Evolutionary conservation across 2,113 vertebrate species (phyloP).

Genomic region (Cyanoliseus patagonus): DNA sequence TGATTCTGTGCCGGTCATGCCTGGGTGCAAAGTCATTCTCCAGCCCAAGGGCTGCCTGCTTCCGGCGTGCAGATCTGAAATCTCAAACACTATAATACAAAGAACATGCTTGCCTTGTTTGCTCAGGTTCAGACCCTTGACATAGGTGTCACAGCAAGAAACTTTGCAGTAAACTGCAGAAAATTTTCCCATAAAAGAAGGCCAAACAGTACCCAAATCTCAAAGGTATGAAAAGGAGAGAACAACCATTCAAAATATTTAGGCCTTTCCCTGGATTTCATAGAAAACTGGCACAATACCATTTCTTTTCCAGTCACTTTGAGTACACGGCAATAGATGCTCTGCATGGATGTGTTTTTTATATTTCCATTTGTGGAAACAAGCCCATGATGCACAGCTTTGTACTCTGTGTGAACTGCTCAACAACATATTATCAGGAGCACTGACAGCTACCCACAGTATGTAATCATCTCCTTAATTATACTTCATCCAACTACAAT

Average conservation of each 20-base stretch:
- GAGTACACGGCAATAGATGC: neutral
- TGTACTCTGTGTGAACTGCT: neutral
- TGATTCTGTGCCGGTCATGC: rapidly evolving
- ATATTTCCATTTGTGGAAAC: neutral
- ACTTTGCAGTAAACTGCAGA: neutral
- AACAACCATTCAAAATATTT: neutral
- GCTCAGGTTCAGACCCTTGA: neutral
- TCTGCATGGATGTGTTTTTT: neutral
- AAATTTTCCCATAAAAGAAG: neutral
- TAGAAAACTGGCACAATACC: neutral
- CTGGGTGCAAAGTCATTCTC: neutral
- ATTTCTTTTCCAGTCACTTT: neutral
- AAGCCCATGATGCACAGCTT: neutral
- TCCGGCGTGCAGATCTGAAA: neutral
- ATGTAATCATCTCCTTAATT: neutral
- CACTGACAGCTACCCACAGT: neutral
- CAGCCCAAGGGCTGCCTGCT: neutral
- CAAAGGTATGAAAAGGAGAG: neutral
- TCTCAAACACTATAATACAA: neutral
- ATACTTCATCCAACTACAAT: neutral
- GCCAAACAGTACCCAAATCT: neutral
- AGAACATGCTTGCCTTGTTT: neutral
- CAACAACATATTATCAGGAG: neutral
- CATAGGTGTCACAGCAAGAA: neutral
- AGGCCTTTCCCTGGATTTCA: neutral